Evolutionary conservation across 2,888 invertebrate genomes (phyloP), one percentile per base, ranked within the genome.

Genomic region (Theretra japonica): DNA sequence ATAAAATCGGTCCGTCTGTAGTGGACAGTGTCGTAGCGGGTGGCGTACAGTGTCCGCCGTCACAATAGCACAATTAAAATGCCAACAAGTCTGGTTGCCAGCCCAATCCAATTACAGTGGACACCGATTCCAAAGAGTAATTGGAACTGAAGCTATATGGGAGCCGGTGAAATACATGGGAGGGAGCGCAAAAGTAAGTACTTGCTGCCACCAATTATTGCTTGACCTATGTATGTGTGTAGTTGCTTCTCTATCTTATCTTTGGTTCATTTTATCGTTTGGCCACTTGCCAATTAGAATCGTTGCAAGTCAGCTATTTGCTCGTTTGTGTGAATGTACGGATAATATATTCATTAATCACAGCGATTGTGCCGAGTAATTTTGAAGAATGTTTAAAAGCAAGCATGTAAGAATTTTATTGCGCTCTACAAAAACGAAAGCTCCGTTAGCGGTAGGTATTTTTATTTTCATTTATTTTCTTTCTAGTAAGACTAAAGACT

Each of bases 11-110:
- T 85, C 86, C 88, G 87, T 90, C 93, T 92, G 87, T 83, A 86
- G 85, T 86, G 85, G 84, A 87, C 87, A 83, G 83, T 85, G 87
- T 85, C 82, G 84, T 80, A 77, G 83, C 86, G 84, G 88, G 86
- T 86, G 87, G 86, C 85, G 83, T 86, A 81, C 89, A 88, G 86
- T 88, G 90, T 91, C 86, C 87, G 86, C 86, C 92, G 91, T 94
- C 94, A 94, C 94, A 94, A 94, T 94, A 89, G 94, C 92, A 94
- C 94, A 94, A 94, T 94, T 94, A 94, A 94, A 94, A 94, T 94
- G 93, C 94, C 94, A 93, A 94, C 94, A 94, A 94, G 93, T 93
- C 92, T 89, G 86, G 89, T 91, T 88, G 92, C 93, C 91, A 88
- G 90, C 87, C 93, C 92, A 94, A 93, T 93, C 94, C 94, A 94